Evolutionary conservation across 2,113 vertebrate genomes (phyloP).

Genomic region (Stictonetta naevosa): DNA sequence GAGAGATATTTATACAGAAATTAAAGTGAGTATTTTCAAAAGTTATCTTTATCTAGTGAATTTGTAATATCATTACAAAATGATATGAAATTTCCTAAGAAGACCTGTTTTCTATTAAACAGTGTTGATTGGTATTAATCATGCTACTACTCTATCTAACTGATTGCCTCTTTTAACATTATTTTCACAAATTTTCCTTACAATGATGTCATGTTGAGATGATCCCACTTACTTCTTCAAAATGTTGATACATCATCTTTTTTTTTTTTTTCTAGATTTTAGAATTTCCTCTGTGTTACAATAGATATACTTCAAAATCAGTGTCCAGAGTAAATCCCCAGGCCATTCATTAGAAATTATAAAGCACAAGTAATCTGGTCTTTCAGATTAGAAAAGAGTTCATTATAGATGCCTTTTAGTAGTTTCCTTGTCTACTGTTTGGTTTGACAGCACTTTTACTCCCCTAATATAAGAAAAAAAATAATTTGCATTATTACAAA

Average conservation of each 20-base stretch:
- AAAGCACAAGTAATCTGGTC: neutral
- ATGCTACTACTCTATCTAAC: constrained; percentile 31
- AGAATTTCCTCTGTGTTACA: neutral
- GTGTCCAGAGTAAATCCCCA: neutral
- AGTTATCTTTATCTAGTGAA: constrained; percentile 59
- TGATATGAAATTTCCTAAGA: constrained; percentile 1
- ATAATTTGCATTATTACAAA: neutral
- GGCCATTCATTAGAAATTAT: neutral
- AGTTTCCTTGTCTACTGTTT: neutral
- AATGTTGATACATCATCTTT: neutral
- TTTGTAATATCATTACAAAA: constrained; percentile 67
- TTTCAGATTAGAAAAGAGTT: neutral
- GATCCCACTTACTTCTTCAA: constrained; percentile 6
- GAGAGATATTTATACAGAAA: constrained; percentile 47
- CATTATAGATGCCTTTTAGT: neutral
- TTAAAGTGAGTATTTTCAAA: constrained; percentile 45
- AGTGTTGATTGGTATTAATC: constrained; percentile 69
- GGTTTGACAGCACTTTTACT: neutral
- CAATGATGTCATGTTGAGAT: constrained; percentile 21
- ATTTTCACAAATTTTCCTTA: constrained; percentile 46
- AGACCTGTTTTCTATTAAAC: constrained; percentile 61
- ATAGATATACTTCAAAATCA: neutral
- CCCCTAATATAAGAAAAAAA: neutral
- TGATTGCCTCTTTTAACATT: constrained; percentile 61
- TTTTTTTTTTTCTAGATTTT: neutral